Evolutionary conservation across 1,140 invertebrate species (phyloP), one percentile per base, ranked within the genome.

Genomic region (Drosophila equinoxialis): DNA sequence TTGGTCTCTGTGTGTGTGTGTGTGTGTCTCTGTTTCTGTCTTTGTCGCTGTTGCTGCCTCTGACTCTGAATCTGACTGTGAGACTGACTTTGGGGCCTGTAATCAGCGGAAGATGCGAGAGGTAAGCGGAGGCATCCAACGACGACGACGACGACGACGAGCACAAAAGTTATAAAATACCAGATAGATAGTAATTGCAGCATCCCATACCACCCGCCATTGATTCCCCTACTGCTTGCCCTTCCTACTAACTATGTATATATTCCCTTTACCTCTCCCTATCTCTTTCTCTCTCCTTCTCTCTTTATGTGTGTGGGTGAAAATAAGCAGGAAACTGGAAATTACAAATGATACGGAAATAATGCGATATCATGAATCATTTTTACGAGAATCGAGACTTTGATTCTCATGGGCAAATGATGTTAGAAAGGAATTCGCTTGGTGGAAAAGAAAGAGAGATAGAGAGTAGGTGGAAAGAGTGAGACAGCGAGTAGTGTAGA

Each of bases 331-430:
- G 84, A 89, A 89, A 89, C 83, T 87, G 83, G 80, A 87, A 87
- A 87, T 87, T 87, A 89, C 83, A 87, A 87, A 87, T 87, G 83
- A 87, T 87, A 87, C 83, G 83, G 83, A 87, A 87, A 87, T 87
- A 87, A 87, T 87, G 83, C 83, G 84, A 89, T 87, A 87, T 87
- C 83, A 87, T 87, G 83, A 87, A 87, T 87, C 84, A 87, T 87
- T 87, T 87, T 89, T 87, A 87, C 71, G 84, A 83, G 83, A 83
- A 86, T 79, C 82, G 84, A 86, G 83, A 83, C 83, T 87, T 87
- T 87, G 79, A 87, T 87, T 83, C 83, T 83, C 76, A 67, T 76
- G 83, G 82, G 82, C 76, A 76, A 84, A 78, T 81, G 76, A 70
- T 68, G 67, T 74, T 51, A 51, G 45, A 51, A 51, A 51, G 45